Evolutionary conservation across 2,888 invertebrate genomes (phyloP), one percentile per base, ranked within the genome.

Genomic region (Smittia sp.): DNA sequence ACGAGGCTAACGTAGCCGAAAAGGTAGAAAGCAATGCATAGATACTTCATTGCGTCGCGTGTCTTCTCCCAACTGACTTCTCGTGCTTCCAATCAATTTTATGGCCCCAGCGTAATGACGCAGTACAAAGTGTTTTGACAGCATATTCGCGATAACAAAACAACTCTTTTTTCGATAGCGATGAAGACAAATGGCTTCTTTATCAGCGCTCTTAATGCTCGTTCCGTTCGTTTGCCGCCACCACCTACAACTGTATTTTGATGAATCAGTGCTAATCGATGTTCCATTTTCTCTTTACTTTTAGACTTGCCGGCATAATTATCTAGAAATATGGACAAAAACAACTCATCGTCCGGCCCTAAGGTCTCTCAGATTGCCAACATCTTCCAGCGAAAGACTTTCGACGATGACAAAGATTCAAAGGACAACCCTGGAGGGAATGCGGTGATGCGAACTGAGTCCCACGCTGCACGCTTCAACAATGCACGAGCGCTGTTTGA

Each of bases 351-450:
- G 13, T 24, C 82, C 77, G 92, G 92, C 82, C 88, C 90, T 78
- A 94, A 94, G 85, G 94, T 94, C 79, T 93, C 93, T 76, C 93
- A 94, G 85, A 94, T 94, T 77, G 94, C 94, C 75, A 93, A 93
- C 83, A 91, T 93, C 80, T 94, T 94, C 83, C 93, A 94, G 85
- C 89, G 88, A 77, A 89, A 88, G 85, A 84, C 83, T 20, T 87
- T 88, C 77, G 87, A 82, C 76, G 80, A 81, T 27, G 75, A 75
- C 15, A 84, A 85, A 76, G 32, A 81, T 80, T 75, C 27, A 6
- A 58, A 58, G 20, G 70, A 39, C 15, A 65, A 18, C 13, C 83
- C 84, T 75, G 81, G 79, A 77, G 87, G 88, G 78, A 90, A 90
- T 46, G 89, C 90, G 11, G 91, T 93, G 63, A 92, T 91, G 75